A percentile compares a stretch with the other conserved stretches of the same genome.
These are phyloP conservation scores for Montipora efflorescens DNA, from an alignment of 64 coral and sea anemone species.

Conservation along the genomic window DNA sequence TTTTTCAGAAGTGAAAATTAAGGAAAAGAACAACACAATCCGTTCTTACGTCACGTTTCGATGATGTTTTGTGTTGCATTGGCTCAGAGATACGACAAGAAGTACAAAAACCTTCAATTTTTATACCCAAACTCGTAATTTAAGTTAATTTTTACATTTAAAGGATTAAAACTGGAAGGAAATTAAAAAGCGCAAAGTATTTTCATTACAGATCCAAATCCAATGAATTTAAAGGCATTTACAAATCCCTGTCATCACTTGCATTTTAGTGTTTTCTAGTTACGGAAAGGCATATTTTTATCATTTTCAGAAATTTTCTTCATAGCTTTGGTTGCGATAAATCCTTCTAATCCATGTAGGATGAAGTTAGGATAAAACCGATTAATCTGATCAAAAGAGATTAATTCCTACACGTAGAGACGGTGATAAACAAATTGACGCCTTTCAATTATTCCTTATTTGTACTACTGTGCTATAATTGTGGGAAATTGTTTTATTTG, in stretches of 20 bases:
- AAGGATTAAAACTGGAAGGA: no score
- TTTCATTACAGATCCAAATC: not conserved
- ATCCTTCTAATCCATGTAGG: not conserved
- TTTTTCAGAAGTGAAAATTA: no score
- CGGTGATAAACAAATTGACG: not conserved
- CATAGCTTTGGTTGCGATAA: not conserved
- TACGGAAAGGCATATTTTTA: not conserved
- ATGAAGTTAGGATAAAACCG: not conserved
- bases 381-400: not conserved
- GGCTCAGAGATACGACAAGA: no score
- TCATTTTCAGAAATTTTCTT: not conserved
- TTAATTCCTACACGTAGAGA: slow-evolving; percentile 23
- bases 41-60: no score
- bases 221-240: no score
- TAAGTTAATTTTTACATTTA: no score
- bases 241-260: no score
- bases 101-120: no score
- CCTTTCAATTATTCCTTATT: not conserved
- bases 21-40: no score
- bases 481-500: not conserved
- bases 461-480: not conserved
- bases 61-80: no score
- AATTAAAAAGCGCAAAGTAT: not conserved
- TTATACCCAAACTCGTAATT: no score
- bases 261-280: not conserved